Percentiles rank a stretch among this genome's conserved stretches.
These are phyloP conservation scores for Eublepharis macularius DNA, from an alignment of 2,113 vertebrate genomes.

Conservation along the genomic window DNA sequence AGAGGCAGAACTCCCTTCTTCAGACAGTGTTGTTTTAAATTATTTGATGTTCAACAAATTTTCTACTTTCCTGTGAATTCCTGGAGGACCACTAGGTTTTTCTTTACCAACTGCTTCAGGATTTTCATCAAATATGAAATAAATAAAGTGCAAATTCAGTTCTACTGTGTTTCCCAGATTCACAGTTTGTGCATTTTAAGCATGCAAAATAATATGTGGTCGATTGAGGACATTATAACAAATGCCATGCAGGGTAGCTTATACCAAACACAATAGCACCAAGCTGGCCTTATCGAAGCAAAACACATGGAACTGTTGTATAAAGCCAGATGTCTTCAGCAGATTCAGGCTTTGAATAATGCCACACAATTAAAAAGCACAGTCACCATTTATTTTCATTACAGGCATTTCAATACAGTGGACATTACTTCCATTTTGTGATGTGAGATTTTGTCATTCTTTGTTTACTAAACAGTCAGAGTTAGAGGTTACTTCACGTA, in stretches of 20 bases:
- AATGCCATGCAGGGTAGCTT: not conserved
- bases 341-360: not conserved
- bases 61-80: not conserved
- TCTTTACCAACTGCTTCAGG: not conserved
- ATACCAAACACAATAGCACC: not conserved
- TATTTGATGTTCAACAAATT: not conserved
- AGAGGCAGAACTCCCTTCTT: too few relatives aligned
- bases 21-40: not conserved
- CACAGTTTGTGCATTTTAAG: not conserved
- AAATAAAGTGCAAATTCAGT: not conserved
- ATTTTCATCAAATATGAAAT: not conserved
- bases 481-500: not conserved
- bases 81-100: not conserved
- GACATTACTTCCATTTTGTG: conserved; percentile 9
- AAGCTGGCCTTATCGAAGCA: not conserved
- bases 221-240: conserved; percentile 1
- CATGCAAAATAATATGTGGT: not conserved
- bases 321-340: not conserved
- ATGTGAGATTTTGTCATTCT: not conserved
- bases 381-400: conserved; percentile 1
- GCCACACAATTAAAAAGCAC: not conserved
- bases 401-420: too few relatives aligned
- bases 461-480: conserved; percentile 1
- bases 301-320: not conserved
- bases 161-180: not conserved